Evolutionary conservation across 2,797 vertebrate species (phyloP), one percentile per base, ranked within the genome.

Genomic region (Melanogrammus aeglefinus): DNA sequence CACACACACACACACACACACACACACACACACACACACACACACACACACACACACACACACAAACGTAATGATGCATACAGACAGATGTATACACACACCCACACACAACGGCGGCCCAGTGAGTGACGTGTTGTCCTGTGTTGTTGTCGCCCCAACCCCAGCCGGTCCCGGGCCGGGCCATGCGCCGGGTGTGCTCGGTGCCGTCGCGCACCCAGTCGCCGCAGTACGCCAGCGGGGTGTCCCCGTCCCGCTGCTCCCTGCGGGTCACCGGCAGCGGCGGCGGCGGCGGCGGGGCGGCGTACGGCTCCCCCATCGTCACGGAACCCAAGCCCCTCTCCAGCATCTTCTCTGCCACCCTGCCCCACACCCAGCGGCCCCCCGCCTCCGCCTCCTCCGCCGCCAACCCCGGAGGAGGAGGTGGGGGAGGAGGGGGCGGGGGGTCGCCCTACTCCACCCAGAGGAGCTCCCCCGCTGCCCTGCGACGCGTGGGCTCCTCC

Each of bases 181-280:
- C 94, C 74, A 97, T 99, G 95, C 91, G 97, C 73, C 95, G 97
- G 79, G 97, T 98, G 79, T 96, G 97, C 79, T 99, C 97, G 9
- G 96, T 99, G 88, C 97, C 97, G 66, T 97, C 96, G 85, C 93
- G 97, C 92, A 95, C 97, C 4, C 97, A 97, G 93, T 97, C 97
- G 57, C 97, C 97, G 74, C 96, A 96, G 78, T 98, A 97, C 76
- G 85, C 95, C 92, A 94, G 94, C 38, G 94, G 95, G 47, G 77
- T 96, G 77, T 98, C 97, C 75, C 97, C 97, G 0, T 96, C 96
- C 0, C 94, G 97, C 76, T 96, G 96, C 21, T 98, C 97, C 0
- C 93, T 98, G 88, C 95, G 96, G 87, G 94, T 95, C 39, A 95
- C 96, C 35, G 87, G 94, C 85, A 95, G 95, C 76, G 95, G 95